Percentiles rank a stretch among this genome's conserved stretches.
Evolutionary conservation across 2,888 invertebrate genomes (phyloP).

Genomic region (Scelioninae gen. 2): DNA sequence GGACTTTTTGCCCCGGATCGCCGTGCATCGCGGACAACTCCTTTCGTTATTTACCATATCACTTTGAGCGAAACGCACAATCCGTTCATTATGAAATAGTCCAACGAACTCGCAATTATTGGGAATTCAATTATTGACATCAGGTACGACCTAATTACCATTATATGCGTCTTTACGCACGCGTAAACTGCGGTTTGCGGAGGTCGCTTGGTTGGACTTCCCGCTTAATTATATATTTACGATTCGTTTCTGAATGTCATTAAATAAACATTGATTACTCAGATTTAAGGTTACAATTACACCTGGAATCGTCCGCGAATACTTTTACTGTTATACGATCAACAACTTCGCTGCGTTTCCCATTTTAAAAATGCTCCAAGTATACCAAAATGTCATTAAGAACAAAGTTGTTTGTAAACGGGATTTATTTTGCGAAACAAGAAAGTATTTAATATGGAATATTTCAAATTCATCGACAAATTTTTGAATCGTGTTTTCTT

Average conservation of each 20-base stretch:
- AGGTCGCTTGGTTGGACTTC: slow-evolving; percentile 20
- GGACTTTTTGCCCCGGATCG: slow-evolving; percentile 17
- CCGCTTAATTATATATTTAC: slow-evolving; percentile 31
- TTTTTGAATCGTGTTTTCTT: too few species aligned
- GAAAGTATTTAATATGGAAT: too few species aligned
- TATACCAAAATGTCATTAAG: too few species aligned
- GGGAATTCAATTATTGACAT: slow-evolving; percentile 55
- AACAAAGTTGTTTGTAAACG: too few species aligned
- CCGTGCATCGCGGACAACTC: slow-evolving; percentile 10
- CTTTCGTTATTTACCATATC: slow-evolving; percentile 34
- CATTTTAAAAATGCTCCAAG: too few species aligned
- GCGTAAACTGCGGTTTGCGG: slow-evolving; percentile 26
- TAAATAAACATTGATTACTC: too few species aligned
- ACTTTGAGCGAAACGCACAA: slow-evolving; percentile 30
- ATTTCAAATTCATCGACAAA: too few species aligned
- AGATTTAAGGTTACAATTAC: too few species aligned
- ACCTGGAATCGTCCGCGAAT: too few species aligned
- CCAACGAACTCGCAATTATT: slow-evolving; percentile 45
- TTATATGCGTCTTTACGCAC: slow-evolving; percentile 49
- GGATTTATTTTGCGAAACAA: too few species aligned
- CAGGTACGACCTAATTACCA: slow-evolving; percentile 52
- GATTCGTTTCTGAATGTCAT: background rate
- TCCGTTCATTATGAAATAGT: slow-evolving; percentile 47
- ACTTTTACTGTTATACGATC: too few species aligned
- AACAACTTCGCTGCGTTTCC: too few species aligned